Evolutionary conservation across 2,113 vertebrate species (phyloP).

Genomic region (Peromyscus maniculatus): DNA sequence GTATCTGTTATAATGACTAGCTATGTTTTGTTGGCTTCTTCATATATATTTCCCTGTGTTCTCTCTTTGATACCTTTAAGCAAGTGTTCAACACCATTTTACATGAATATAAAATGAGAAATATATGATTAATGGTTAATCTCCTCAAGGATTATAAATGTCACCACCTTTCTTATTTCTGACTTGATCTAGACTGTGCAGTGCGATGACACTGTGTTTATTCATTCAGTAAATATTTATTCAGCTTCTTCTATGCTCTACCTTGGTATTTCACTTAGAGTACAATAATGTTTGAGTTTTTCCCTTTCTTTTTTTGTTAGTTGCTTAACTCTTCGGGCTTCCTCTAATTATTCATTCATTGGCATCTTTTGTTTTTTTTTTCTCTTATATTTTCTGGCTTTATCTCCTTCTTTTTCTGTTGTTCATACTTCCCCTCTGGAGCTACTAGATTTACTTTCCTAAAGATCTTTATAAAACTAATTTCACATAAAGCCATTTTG

Average conservation of each 20-base stretch:
- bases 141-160: neutral
- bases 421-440: neutral
- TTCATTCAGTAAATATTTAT: constrained; percentile 43
- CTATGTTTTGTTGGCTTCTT: neutral
- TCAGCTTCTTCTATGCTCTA: neutral
- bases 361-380: neutral
- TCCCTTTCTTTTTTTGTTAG: neutral
- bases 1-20: neutral
- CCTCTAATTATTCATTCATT: neutral
- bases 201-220: neutral
- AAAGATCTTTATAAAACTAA: constrained; percentile 57
- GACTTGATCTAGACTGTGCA: neutral
- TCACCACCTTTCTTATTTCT: neutral
- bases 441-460: constrained; percentile 16
- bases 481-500: constrained; percentile 25
- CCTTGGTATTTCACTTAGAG: neutral
- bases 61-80: neutral
- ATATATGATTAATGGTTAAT: constrained; percentile 19
- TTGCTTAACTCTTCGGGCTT: neutral
- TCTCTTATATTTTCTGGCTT: neutral
- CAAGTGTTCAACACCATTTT: neutral
- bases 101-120: neutral
- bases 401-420: neutral
- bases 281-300: neutral
- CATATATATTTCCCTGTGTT: neutral